Conservation (phyloP, 2,113 vertebrate species). For the Alligator mississippiensis region DNA sequence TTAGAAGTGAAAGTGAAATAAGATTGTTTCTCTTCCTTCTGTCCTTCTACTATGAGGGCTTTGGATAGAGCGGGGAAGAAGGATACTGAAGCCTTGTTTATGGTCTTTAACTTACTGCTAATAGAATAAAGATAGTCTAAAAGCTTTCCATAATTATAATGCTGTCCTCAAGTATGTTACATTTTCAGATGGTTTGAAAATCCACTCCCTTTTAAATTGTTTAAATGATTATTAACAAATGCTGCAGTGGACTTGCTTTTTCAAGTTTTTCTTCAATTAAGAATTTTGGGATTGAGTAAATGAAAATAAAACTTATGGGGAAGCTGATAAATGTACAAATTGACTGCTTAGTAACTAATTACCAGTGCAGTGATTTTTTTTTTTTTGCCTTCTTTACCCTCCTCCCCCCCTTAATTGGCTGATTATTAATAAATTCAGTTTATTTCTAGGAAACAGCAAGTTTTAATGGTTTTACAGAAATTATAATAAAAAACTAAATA, state of each 20-base stretch:
- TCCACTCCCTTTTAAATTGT: slow-evolving; percentile 38
- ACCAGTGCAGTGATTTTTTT: slow-evolving; percentile 51
- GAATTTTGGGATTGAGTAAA: slow-evolving; percentile 45
- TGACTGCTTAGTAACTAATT: slow-evolving; percentile 78
- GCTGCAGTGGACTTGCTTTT: slow-evolving; percentile 19
- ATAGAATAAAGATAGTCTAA: slow-evolving; percentile 72
- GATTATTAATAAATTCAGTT: slow-evolving; percentile 81
- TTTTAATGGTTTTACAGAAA: slow-evolving; percentile 79
- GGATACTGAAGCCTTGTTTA: slow-evolving; percentile 67
- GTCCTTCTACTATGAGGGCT: slow-evolving; percentile 26
- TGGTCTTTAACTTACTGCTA: slow-evolving; percentile 70
- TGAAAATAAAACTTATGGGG: slow-evolving; percentile 49
- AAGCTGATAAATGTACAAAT: slow-evolving; percentile 58
- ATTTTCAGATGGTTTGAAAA: slow-evolving; percentile 47
- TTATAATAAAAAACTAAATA: slow-evolving; percentile 77
- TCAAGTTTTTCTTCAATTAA: slow-evolving; percentile 44
- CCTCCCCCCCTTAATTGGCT: slow-evolving; percentile 66
- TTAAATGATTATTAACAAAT: slow-evolving; percentile 53
- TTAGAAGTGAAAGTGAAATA: slow-evolving; percentile 52
- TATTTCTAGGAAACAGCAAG: slow-evolving; percentile 77
- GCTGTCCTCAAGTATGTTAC: slow-evolving; percentile 54
- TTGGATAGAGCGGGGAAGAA: slow-evolving; percentile 56
- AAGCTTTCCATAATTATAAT: slow-evolving; percentile 74
- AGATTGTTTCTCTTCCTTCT: slow-evolving; percentile 15
- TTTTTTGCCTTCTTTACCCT: slow-evolving; percentile 36